Conservation (phyloP, 1,140 invertebrate species). For the Eupristina koningsbergeri region DNA sequence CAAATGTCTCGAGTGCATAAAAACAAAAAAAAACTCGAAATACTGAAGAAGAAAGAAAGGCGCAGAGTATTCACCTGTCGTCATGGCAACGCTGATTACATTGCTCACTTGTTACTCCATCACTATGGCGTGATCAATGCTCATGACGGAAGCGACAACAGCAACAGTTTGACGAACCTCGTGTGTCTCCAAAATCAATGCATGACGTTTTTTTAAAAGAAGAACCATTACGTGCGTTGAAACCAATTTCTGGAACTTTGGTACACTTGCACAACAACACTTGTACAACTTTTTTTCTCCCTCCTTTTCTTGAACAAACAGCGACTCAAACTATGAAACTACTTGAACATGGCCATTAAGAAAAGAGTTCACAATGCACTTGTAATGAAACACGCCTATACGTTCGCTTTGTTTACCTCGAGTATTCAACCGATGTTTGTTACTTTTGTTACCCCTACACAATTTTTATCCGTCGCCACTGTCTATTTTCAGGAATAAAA, state of each 20-base stretch:
- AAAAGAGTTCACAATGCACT: neutral
- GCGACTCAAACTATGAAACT: neutral
- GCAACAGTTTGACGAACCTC: neutral
- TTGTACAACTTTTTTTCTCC: neutral
- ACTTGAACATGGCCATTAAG: neutral
- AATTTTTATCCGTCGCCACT: neutral
- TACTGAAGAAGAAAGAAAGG: neutral
- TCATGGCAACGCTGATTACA: slow-evolving; percentile 28
- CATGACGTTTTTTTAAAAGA: neutral
- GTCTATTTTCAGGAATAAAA: neutral
- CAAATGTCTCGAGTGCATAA: too few relatives aligned
- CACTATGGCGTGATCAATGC: neutral
- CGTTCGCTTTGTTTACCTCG: slow-evolving; percentile 24
- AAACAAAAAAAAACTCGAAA: neutral
- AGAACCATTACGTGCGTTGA: neutral
- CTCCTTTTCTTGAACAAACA: neutral
- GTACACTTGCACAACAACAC: neutral
- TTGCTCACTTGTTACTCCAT: slow-evolving; percentile 36
- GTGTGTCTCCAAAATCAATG: neutral
- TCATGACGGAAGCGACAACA: neutral
- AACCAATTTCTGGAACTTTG: neutral
- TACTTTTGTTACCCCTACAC: too few relatives aligned
- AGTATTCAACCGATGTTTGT: neutral
- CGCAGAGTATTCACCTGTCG: slow-evolving; percentile 28
- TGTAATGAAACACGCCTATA: too few relatives aligned